phyloP scores from a whole-genome alignment of 2,797 vertebrate species.

The Falco naumanni region DNA sequence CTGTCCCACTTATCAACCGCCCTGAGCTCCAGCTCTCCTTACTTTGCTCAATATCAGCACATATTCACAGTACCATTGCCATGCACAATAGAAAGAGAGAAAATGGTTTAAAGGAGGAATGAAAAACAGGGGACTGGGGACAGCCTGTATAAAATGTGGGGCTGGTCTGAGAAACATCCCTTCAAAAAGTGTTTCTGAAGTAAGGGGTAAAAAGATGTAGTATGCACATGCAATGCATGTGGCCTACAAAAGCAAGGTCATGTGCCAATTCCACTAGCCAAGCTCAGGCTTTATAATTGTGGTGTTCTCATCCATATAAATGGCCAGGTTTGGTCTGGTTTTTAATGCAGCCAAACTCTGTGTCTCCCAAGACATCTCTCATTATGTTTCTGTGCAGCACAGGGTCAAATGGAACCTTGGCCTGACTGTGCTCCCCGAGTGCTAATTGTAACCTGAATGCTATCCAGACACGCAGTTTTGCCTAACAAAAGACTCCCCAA shows the following conservation, averaged over 20 bases:
- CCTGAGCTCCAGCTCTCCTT: not conserved
- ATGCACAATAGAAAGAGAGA: not conserved
- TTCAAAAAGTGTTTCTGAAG: not conserved
- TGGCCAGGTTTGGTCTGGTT: not conserved
- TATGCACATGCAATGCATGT: rapidly evolving
- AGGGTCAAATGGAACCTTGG: not conserved
- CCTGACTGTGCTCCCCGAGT: not conserved
- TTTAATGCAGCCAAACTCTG: not conserved
- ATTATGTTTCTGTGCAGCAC: not conserved
- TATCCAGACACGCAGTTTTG: not conserved
- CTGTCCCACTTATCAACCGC: not conserved
- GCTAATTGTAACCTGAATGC: not conserved
- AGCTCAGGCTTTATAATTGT: not conserved
- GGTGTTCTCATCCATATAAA: not conserved
- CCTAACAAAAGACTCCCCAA: conserved; percentile 12
- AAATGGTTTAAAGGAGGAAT: not conserved
- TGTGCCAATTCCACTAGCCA: no score
- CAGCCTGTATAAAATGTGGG: not conserved
- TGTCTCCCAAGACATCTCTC: not conserved
- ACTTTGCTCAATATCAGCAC: not conserved
- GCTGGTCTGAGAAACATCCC: not conserved
- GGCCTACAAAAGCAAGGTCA: not conserved
- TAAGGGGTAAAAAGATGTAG: rapidly evolving
- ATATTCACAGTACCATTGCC: not conserved
- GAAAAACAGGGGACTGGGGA: not conserved